Evolutionary conservation across 1,140 invertebrate species (phyloP).

Genomic region (Temnothorax longispinosus): DNA sequence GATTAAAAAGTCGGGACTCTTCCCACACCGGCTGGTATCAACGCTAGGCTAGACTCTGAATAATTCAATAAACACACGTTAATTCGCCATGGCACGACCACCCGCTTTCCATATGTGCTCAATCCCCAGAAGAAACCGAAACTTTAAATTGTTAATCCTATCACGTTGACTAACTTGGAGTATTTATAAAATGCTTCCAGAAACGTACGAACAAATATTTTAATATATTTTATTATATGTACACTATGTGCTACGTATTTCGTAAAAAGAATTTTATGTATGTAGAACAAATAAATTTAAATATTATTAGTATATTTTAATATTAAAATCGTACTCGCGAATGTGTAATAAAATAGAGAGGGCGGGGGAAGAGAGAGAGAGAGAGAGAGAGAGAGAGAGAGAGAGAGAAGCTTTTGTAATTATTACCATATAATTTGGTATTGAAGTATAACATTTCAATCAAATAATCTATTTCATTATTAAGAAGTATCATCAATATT

Average conservation of each 20-base stretch:
- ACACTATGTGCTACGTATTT: background rate
- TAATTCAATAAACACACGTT: constrained; percentile 74
- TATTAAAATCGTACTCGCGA: too few relatives aligned
- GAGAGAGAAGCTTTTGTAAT: background rate
- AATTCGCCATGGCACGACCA: constrained; percentile 61
- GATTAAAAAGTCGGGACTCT: constrained; percentile 67
- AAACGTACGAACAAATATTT: background rate
- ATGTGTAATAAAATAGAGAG: too few relatives aligned
- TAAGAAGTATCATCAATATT: background rate
- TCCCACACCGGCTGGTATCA: constrained; percentile 3
- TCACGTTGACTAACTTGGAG: constrained; percentile 13
- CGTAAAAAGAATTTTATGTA: background rate
- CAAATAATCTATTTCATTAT: background rate
- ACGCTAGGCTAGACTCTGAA: constrained; percentile 57
- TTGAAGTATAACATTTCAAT: background rate
- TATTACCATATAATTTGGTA: background rate
- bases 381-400: background rate
- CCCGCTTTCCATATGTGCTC: constrained; percentile 5
- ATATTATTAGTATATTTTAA: background rate
- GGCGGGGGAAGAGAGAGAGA: background rate
- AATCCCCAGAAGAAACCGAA: constrained; percentile 41
- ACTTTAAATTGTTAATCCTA: constrained; percentile 72
- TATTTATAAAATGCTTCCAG: background rate
- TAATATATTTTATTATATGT: background rate
- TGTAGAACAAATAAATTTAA: background rate